Percentiles rank a stretch among this genome's conserved stretches.
phyloP scores from a whole-genome alignment of 1,140 invertebrate species.

The Tetranychus urticae region DNA sequence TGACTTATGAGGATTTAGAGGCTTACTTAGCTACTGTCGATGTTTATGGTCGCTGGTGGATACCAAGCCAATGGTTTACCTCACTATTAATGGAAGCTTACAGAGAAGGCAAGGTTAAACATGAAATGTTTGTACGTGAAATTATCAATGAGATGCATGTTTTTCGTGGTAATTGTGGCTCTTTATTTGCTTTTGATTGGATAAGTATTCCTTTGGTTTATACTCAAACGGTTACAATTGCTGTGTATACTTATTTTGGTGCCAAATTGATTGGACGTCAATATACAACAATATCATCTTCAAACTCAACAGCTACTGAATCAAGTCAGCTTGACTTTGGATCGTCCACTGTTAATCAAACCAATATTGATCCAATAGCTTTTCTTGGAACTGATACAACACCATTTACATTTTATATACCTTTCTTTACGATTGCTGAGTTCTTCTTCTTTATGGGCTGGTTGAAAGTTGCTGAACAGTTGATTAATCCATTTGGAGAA shows the following conservation, averaged over 20 bases:
- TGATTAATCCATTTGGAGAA: slow-evolving; percentile 26
- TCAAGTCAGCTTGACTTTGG: too few relatives aligned
- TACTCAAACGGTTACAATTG: slow-evolving; percentile 22
- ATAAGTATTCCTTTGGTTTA: slow-evolving; percentile 28
- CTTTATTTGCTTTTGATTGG: slow-evolving; percentile 23
- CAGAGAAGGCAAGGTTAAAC: slow-evolving; percentile 67
- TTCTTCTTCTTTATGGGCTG: slow-evolving; percentile 92
- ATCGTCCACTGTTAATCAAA: too few relatives aligned
- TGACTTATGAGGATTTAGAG: slow-evolving; percentile 67
- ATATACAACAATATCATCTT: slow-evolving; percentile 28
- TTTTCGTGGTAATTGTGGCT: slow-evolving; percentile 21
- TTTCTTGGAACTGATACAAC: slow-evolving; percentile 22
- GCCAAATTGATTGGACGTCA: slow-evolving; percentile 50
- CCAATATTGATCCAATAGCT: slow-evolving; percentile 42
- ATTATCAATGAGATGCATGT: slow-evolving; percentile 16
- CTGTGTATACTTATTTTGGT: slow-evolving; percentile 58
- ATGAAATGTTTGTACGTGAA: slow-evolving; percentile 37
- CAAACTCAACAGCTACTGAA: too few relatives aligned
- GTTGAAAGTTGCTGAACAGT: slow-evolving; percentile 30
- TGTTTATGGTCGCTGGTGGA: slow-evolving; percentile 78
- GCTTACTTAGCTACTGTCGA: slow-evolving; percentile 65
- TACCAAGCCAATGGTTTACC: slow-evolving; percentile 70
- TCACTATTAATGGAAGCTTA: slow-evolving; percentile 59
- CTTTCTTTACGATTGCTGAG: slow-evolving; percentile 30
- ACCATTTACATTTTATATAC: slow-evolving; percentile 14